A percentile compares a stretch with the other conserved stretches of the same genome.
Conservation (phyloP, 1,140 invertebrate species). For the Leptinotarsa defecta region DNA sequence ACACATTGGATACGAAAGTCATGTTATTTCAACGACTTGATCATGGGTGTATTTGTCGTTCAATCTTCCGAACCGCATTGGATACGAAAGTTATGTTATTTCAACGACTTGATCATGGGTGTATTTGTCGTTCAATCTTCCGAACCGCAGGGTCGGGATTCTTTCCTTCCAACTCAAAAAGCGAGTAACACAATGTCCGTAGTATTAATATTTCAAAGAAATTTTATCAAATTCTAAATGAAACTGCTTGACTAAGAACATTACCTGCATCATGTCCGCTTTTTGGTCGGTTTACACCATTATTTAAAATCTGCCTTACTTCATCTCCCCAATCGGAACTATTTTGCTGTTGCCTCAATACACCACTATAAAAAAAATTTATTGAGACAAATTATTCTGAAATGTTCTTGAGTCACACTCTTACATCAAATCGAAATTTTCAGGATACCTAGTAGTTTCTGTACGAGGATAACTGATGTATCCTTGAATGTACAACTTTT, state of each 20-base stretch:
- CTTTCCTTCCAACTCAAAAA: too few relatives aligned
- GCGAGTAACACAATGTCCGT: too few relatives aligned
- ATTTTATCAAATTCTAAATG: too few relatives aligned
- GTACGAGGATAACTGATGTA: conserved; percentile 96
- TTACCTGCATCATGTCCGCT: conserved; percentile 87
- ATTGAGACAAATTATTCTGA: conserved; percentile 20
- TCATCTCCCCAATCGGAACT: conserved; percentile 78
- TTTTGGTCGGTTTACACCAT: conserved; percentile 79
- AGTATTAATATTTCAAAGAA: too few relatives aligned
- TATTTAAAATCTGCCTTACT: conserved; percentile 65
- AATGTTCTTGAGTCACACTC: conserved; percentile 35
- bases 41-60: too few relatives aligned
- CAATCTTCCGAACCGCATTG: too few relatives aligned
- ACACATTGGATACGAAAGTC: too few relatives aligned
- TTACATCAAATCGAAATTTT: conserved; percentile 92
- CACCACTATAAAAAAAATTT: conserved; percentile 61
- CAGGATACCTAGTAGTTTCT: conserved; percentile 95
- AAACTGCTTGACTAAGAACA: not conserved
- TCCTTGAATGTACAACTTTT: conserved; percentile 90
- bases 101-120: too few relatives aligned
- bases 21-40: too few relatives aligned
- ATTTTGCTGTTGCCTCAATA: conserved; percentile 72
- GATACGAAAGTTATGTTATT: too few relatives aligned
- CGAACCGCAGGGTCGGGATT: too few relatives aligned
- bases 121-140: too few relatives aligned